phyloP scores from a whole-genome alignment of 23 tunicate species.

The Trididemnum clinides region DNA sequence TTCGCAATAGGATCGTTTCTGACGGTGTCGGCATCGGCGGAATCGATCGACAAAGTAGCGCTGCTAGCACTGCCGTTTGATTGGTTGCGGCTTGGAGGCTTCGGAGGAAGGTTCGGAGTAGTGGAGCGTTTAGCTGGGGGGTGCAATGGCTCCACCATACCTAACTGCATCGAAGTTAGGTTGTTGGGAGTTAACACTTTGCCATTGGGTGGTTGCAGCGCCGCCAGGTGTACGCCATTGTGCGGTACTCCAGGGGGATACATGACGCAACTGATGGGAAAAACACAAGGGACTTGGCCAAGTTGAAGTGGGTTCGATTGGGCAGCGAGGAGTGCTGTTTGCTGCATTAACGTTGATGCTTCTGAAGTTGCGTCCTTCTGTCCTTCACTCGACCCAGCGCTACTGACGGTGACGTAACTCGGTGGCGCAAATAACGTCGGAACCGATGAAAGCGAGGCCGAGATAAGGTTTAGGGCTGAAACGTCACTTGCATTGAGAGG shows the following conservation, averaged over 20 bases:
- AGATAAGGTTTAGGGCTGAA: neutral
- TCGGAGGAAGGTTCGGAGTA: neutral
- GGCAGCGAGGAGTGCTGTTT: neutral
- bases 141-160: neutral
- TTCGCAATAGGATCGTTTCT: neutral
- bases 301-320: neutral
- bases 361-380: neutral
- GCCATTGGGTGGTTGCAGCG: neutral
- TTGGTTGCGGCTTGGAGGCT: conserved; percentile 2
- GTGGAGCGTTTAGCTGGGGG: neutral
- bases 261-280: conserved; percentile 49
- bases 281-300: conserved; percentile 17
- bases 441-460: neutral
- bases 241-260: conserved; percentile 16
- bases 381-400: neutral
- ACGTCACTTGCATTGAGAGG: neutral
- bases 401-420: neutral
- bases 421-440: neutral
- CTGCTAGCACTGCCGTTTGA: conserved; percentile 51
- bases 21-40: neutral
- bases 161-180: neutral
- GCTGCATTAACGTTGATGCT: neutral
- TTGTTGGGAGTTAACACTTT: neutral
- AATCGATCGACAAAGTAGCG: conserved; percentile 39
- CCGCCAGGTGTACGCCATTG: conserved; percentile 3